Conservation (phyloP, 2,797 vertebrate species). For the Chaunax sp. region DNA sequence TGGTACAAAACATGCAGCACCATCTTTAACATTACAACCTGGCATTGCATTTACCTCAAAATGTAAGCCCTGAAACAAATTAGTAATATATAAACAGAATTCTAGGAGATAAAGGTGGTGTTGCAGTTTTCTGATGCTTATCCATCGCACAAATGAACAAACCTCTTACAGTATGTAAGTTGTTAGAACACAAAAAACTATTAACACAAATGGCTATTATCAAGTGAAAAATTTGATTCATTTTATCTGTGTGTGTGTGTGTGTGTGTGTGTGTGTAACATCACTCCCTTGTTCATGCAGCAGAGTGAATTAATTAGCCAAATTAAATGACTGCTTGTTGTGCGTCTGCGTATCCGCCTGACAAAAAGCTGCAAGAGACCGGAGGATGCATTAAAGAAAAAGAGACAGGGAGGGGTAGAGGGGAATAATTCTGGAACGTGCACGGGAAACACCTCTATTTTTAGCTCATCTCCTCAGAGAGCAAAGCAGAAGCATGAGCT, state of each 20-base stretch:
- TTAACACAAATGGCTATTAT: background rate
- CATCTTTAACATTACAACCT: no score
- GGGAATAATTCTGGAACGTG: slow-evolving; percentile 70
- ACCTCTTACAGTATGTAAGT: background rate
- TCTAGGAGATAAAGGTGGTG: background rate
- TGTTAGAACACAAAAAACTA: slow-evolving; percentile 14
- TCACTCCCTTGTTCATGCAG: slow-evolving; percentile 24
- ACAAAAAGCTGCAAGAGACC: slow-evolving; percentile 32
- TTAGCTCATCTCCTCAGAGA: slow-evolving; percentile 73
- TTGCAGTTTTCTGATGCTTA: background rate
- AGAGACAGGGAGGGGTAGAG: slow-evolving; percentile 37
- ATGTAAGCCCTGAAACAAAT: background rate
- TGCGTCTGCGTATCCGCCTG: slow-evolving; percentile 42
- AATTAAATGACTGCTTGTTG: slow-evolving; percentile 32
- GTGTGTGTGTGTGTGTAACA: background rate
- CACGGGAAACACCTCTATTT: slow-evolving; percentile 82
- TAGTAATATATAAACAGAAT: background rate
- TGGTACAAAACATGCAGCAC: no score
- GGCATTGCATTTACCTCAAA: background rate
- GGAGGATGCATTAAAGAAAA: slow-evolving; percentile 24
- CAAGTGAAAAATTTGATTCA: slow-evolving; percentile 15
- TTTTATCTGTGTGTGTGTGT: slow-evolving; percentile 2
- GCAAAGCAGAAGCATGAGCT: slow-evolving; percentile 63
- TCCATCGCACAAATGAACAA: slow-evolving; percentile 12
- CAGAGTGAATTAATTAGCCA: slow-evolving; percentile 36